A percentile compares a stretch with the other conserved stretches of the same genome.
These are phyloP conservation scores for Apocrypta bakeri DNA, from an alignment of 1,140 invertebrate species.

Conservation along the genomic window DNA sequence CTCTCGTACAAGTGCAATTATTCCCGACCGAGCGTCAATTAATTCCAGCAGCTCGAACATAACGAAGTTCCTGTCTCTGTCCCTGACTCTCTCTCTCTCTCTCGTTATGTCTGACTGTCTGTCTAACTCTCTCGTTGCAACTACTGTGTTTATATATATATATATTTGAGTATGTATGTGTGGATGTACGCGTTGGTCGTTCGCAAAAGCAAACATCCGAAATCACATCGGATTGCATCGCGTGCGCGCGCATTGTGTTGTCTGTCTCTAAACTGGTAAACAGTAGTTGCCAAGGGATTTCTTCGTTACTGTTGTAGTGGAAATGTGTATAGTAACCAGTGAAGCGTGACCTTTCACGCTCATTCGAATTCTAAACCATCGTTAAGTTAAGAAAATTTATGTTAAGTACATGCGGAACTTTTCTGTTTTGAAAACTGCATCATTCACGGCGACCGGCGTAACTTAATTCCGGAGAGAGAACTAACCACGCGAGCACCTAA, in stretches of 20 bases:
- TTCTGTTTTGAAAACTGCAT: no score
- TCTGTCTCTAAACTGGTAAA: neutral
- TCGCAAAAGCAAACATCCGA: constrained; percentile 14
- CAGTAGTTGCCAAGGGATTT: neutral
- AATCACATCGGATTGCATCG: constrained; percentile 1
- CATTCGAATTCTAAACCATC: neutral
- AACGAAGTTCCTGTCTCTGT: neutral
- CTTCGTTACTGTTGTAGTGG: neutral
- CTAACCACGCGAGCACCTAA: neutral
- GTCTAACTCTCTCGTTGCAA: neutral
- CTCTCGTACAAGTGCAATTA: constrained; percentile 39
- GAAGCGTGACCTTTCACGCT: neutral
- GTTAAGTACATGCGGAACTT: neutral
- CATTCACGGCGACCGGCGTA: neutral
- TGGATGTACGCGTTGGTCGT: neutral
- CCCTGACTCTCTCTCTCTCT: neutral
- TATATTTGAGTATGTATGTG: no score
- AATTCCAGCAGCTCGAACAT: constrained; percentile 41
- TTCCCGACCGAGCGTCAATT: constrained; percentile 39
- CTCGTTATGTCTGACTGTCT: neutral
- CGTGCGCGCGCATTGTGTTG: neutral
- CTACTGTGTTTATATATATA: no score
- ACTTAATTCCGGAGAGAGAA: neutral
- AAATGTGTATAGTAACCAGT: no score
- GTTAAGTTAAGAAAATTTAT: neutral